Evolutionary conservation across 2,797 vertebrate genomes (phyloP).

Genomic region (Cuculus canorus): DNA sequence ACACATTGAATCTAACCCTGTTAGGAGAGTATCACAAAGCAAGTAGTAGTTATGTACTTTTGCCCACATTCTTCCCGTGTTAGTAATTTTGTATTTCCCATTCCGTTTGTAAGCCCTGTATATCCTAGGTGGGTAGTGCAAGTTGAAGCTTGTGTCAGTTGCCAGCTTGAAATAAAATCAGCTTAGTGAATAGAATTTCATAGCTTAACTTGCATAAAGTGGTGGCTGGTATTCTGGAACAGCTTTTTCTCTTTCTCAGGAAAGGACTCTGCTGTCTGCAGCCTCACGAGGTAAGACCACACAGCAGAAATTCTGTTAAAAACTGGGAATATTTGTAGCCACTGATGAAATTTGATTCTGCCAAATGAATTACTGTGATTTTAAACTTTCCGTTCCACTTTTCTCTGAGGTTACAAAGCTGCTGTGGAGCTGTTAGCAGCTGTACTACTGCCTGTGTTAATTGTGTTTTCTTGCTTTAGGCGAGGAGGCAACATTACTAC

Average conservation of each 20-base stretch:
- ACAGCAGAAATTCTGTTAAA: background rate
- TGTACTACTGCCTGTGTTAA: background rate
- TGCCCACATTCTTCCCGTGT: background rate
- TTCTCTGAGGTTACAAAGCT: constrained; percentile 66
- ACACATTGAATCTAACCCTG: fast-evolving
- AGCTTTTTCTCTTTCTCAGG: constrained; percentile 20
- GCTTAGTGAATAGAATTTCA: background rate
- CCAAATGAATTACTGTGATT: constrained; percentile 74
- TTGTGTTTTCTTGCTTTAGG: background rate
- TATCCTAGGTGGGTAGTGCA: background rate
- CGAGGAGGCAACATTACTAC: background rate
- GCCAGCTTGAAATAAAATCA: background rate
- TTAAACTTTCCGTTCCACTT: constrained; percentile 68
- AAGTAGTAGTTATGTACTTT: background rate
- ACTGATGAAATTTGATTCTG: constrained; percentile 66
- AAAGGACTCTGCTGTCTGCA: background rate
- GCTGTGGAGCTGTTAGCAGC: background rate
- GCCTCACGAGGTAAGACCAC: background rate
- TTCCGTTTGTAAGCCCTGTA: background rate
- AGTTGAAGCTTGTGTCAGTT: background rate
- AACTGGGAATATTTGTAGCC: background rate
- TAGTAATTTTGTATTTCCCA: background rate
- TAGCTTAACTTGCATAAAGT: background rate
- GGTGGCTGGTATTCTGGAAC: background rate
- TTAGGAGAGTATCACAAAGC: background rate